A percentile compares a stretch with the other conserved stretches of the same genome.
Evolutionary conservation across 2,113 vertebrate species (phyloP).

Genomic region (Takifugu bimaculatus): DNA sequence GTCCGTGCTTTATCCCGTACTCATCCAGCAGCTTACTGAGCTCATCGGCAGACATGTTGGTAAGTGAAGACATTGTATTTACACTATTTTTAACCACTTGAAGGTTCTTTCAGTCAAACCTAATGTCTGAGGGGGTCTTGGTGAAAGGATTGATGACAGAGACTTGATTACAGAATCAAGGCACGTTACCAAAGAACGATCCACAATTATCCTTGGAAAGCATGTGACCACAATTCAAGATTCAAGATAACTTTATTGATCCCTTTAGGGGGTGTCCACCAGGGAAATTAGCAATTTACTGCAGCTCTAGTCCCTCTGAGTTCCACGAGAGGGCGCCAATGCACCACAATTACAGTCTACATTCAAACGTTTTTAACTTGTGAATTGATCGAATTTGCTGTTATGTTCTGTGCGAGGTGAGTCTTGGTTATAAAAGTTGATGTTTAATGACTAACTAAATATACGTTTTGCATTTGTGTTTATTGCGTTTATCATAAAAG

Average conservation of each 20-base stretch:
- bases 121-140: neutral
- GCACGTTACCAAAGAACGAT: too few species aligned
- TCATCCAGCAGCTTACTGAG: constrained; percentile 64
- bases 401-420: neutral
- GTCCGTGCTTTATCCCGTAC: constrained; percentile 74
- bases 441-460: neutral
- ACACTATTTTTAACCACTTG: neutral
- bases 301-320: neutral
- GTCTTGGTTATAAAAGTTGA: neutral
- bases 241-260: too few species aligned
- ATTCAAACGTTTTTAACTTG: neutral
- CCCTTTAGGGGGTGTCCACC: too few species aligned
- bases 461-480: neutral
- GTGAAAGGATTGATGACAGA: too few species aligned
- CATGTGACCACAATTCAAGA: too few species aligned
- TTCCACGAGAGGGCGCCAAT: constrained; percentile 42
- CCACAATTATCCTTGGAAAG: too few species aligned
- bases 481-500: neutral
- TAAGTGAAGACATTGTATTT: constrained; percentile 44
- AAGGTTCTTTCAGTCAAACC: neutral
- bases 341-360: neutral
- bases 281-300: too few species aligned
- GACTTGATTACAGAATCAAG: too few species aligned
- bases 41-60: constrained; percentile 52
- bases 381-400: too few species aligned